phyloP scores from a whole-genome alignment of 1,140 invertebrate species.

The Hyposmocoma kahamanoa region DNA sequence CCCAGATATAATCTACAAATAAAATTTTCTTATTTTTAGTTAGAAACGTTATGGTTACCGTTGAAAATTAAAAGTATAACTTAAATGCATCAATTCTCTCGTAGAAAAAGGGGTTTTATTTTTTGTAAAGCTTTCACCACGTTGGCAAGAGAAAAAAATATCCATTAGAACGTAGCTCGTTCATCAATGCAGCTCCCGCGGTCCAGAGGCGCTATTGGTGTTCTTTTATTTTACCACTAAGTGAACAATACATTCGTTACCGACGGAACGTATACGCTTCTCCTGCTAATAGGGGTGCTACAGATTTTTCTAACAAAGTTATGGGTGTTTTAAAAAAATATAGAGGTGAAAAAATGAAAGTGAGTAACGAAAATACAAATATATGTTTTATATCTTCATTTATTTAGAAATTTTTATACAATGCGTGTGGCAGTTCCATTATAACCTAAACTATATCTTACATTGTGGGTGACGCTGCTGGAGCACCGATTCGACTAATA shows the following conservation, averaged over 20 bases:
- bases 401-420: neutral
- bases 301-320: too few relatives aligned
- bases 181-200: neutral
- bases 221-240: conserved; percentile 1
- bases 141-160: neutral
- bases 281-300: neutral
- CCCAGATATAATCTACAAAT: too few relatives aligned
- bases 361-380: neutral
- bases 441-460: neutral
- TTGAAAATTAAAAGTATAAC: too few relatives aligned
- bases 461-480: too few relatives aligned
- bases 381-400: neutral
- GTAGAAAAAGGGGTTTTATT: too few relatives aligned
- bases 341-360: too few relatives aligned
- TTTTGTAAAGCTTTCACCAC: too few relatives aligned
- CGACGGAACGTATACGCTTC: neutral
- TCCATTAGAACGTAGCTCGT: neutral
- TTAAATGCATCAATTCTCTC: too few relatives aligned
- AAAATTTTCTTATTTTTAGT: too few relatives aligned
- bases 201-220: neutral
- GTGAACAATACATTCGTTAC: conserved; percentile 4
- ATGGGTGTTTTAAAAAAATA: too few relatives aligned
- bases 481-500: too few relatives aligned
- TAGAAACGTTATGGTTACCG: too few relatives aligned
- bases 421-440: neutral